Evolutionary conservation across 2,797 vertebrate genomes (phyloP).

Genomic region (Pteronotus mesoamericanus): DNA sequence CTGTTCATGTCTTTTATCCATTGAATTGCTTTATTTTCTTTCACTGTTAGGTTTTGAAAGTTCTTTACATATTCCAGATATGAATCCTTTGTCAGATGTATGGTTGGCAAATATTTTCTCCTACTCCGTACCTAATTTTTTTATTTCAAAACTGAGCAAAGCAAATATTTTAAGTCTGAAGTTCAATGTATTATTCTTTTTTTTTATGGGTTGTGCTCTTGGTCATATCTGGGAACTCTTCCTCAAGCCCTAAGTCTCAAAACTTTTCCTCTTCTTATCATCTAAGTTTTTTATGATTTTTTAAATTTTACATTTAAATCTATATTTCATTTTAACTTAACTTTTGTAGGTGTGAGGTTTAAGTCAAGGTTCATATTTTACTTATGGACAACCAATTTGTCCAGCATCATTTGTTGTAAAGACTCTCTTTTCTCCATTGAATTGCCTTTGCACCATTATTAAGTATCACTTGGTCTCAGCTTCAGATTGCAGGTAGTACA

Average conservation of each 20-base stretch:
- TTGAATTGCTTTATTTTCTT: background rate
- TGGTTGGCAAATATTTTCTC: background rate
- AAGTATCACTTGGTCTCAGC: background rate
- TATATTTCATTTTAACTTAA: background rate
- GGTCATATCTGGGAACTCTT: background rate
- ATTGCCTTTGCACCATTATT: background rate
- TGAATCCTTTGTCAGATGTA: background rate
- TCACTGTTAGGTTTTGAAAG: background rate
- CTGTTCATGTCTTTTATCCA: background rate
- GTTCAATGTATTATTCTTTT: background rate
- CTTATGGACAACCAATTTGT: background rate
- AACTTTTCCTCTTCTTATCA: background rate
- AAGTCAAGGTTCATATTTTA: background rate
- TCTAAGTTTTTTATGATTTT: background rate
- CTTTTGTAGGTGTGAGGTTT: background rate
- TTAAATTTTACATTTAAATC: background rate
- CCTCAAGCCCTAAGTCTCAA: background rate
- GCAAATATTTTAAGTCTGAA: background rate
- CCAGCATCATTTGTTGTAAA: background rate
- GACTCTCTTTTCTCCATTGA: background rate
- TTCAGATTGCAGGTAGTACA: background rate
- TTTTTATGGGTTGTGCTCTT: background rate
- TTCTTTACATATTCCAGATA: background rate
- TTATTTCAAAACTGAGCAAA: background rate
- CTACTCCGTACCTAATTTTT: background rate